Evolutionary conservation across 2,113 vertebrate genomes (phyloP), one percentile per base, ranked within the genome.

Genomic region (Scolopax mira): DNA sequence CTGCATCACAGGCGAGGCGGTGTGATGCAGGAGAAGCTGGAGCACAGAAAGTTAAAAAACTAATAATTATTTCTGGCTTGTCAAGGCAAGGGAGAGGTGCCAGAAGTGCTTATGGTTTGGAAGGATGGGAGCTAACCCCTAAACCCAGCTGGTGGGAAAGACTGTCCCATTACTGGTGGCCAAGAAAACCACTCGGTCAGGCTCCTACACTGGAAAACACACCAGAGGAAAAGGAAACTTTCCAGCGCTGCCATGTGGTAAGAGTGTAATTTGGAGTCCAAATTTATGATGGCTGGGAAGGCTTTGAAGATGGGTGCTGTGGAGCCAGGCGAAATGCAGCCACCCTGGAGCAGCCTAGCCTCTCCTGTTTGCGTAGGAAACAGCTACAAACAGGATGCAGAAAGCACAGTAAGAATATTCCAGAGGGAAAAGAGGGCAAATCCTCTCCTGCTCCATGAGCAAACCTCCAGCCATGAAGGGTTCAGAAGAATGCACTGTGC

Each of bases 131-230:
- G 49, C 65, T 93, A 73, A 89, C 37, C 92, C 93, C 88, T 67
- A 60, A 82, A 52, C 39, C 39, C 72, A 88, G 82, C 86, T 75
- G 39, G 55, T 90, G 83, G 88, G 73, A 93, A 89, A 57, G 78
- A 44, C 58, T 57, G 57, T 60, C 78, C 96, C 66, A 7, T 49
- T 77, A n/a, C 64, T 18, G 2, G 52, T 85, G 74, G 86, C 86
- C 85, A 79, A 90, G 72, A 83, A 92, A 94, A 86, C 73, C 28
- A 4, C 79, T 49, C 62, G 22, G 82, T 42, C 74, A 77, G 85
- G 54, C 79, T 96, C 58, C 81, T 79, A 70, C 58, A 17, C n/a
- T 90, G 94, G 83, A 92, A 90, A 94, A 85, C 85, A 70, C 66
- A 23, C 72, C 14, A 30, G 81, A 91, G 81, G 74, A 44, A 55